phyloP scores from a whole-genome alignment of 2,888 invertebrate species.

The Acheta domesticus region DNA sequence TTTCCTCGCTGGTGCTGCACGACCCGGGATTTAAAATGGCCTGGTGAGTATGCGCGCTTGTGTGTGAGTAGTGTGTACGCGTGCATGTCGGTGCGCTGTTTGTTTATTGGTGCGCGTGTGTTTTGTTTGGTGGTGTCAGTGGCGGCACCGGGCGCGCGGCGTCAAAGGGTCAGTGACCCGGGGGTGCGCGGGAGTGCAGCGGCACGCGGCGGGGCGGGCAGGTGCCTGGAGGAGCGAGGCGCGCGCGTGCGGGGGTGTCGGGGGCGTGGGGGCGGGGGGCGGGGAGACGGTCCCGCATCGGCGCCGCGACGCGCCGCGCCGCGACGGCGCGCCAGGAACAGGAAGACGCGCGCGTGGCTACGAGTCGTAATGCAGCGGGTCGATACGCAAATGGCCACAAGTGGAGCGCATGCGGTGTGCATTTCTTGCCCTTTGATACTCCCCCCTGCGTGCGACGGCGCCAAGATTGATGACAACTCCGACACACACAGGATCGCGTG shows the following conservation, averaged over 20 bases:
- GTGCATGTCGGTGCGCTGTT: background rate
- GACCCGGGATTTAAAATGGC: background rate
- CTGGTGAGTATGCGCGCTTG: background rate
- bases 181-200: too few relatives aligned
- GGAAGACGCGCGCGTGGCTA: background rate
- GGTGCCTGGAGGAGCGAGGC: too few relatives aligned
- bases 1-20: too few relatives aligned
- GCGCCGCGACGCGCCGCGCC: too few relatives aligned
- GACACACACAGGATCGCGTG: background rate
- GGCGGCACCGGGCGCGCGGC: too few relatives aligned
- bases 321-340: too few relatives aligned
- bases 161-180: too few relatives aligned
- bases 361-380: background rate
- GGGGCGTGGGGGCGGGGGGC: too few relatives aligned
- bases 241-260: too few relatives aligned
- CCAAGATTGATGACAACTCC: background rate
- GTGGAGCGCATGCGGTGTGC: background rate
- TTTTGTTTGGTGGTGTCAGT: background rate
- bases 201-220: too few relatives aligned
- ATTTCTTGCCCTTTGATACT: background rate
- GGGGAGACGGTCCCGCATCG: too few relatives aligned
- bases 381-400: background rate
- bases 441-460: background rate
- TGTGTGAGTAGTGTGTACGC: too few relatives aligned
- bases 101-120: background rate